A percentile compares a stretch with the other conserved stretches of the same genome.
Conservation (phyloP, 2,888 invertebrate species). For the Acanthosepion pharaonis region DNA sequence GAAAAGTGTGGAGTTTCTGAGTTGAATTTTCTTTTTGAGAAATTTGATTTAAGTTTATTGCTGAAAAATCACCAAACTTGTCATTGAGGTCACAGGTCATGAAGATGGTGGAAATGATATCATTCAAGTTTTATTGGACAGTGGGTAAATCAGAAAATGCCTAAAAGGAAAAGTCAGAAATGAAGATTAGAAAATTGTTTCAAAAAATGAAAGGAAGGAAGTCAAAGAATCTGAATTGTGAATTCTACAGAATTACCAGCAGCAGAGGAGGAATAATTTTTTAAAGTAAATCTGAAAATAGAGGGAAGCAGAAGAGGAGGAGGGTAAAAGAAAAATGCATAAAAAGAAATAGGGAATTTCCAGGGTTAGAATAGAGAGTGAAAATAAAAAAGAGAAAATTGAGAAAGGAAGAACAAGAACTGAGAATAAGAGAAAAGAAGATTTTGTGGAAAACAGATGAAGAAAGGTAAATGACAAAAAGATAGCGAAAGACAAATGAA, state of each 20-base stretch:
- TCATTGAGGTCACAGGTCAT: background rate
- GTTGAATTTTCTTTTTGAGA: background rate
- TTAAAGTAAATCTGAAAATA: background rate
- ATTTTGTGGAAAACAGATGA: background rate
- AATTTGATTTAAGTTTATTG: background rate
- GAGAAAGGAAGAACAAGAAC: background rate
- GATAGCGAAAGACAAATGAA: background rate
- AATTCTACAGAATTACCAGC: too few species aligned
- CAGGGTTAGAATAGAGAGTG: background rate
- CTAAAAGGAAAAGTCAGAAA: background rate
- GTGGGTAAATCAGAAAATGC: background rate
- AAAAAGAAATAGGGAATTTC: background rate
- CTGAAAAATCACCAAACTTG: constrained; percentile 33
- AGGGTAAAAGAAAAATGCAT: background rate
- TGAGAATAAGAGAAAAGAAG: too few species aligned
- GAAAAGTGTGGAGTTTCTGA: background rate
- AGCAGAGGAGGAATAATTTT: background rate
- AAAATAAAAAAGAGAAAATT: background rate
- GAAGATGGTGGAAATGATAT: background rate
- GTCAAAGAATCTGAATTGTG: background rate
- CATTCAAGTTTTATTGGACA: background rate
- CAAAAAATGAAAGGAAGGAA: background rate
- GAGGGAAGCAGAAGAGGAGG: background rate
- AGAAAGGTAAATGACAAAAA: background rate
- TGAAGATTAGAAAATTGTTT: background rate